Conservation (phyloP, 1,140 invertebrate species). For the Rhysida immarginata region DNA sequence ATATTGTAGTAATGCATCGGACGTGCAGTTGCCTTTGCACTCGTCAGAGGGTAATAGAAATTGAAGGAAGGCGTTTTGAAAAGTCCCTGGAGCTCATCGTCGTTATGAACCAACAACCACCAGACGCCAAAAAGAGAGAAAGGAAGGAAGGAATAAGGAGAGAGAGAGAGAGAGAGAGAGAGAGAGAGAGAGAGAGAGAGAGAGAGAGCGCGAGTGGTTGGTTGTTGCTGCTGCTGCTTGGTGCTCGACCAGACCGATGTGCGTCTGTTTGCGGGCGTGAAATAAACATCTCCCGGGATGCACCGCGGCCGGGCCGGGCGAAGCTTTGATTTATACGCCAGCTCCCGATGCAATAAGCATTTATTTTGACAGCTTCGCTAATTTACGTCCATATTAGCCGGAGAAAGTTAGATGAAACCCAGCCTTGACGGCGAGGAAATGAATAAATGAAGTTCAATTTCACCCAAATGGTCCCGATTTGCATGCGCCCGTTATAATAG, state of each 20-base stretch:
- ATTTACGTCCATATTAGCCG: slow-evolving; percentile 7
- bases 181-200: background rate
- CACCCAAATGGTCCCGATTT: slow-evolving; percentile 7
- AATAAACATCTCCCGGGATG: background rate
- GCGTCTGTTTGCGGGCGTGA: background rate
- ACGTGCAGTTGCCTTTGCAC: no score
- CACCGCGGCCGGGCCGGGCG: background rate
- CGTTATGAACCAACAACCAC: no score
- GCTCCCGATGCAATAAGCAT: slow-evolving; percentile 1
- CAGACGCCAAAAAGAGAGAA: no score
- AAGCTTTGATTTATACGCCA: background rate
- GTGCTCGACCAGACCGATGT: no score
- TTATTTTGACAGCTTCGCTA: slow-evolving; percentile 8
- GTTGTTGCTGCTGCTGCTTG: no score
- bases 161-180: background rate
- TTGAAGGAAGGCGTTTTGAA: no score
- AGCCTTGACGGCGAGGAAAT: background rate
- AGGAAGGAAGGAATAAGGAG: background rate
- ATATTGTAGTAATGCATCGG: no score
- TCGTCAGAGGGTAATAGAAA: no score
- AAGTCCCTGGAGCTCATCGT: no score
- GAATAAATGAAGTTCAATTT: slow-evolving; percentile 10
- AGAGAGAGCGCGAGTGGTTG: no score
- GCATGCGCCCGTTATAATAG: slow-evolving; percentile 1
- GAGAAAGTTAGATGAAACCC: background rate